A percentile compares a stretch with the other conserved stretches of the same genome.
phyloP scores from a whole-genome alignment of 2,797 vertebrate genomes.

The Coluber constrictor region DNA sequence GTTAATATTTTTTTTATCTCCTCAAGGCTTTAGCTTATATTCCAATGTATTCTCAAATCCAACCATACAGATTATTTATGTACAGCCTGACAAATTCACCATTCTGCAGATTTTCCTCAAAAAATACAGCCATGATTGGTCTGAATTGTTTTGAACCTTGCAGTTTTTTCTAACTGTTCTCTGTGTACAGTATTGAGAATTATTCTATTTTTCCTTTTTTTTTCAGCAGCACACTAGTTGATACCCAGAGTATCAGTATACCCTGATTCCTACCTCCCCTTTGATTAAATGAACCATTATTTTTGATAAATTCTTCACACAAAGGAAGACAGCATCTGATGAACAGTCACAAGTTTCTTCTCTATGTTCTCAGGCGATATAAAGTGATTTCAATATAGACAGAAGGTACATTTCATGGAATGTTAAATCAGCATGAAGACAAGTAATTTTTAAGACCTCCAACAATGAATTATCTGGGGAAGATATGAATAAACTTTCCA shows the following conservation, averaged over 20 bases:
- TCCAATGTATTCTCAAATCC: neutral
- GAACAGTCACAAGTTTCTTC: neutral
- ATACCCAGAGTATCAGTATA: neutral
- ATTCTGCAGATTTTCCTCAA: neutral
- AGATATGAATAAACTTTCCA: neutral
- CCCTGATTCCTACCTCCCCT: neutral
- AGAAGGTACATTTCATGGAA: neutral
- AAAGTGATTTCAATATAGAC: neutral
- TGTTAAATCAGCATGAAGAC: neutral
- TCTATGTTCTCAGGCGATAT: neutral
- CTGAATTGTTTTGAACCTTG: neutral
- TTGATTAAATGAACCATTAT: neutral
- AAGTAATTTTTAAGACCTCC: neutral
- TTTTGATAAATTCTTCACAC: neutral
- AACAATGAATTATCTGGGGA: neutral
- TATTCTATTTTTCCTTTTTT: neutral
- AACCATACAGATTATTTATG: neutral
- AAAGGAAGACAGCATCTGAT: neutral
- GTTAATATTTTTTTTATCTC: neutral
- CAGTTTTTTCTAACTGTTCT: neutral
- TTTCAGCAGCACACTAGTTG: neutral
- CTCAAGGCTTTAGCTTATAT: neutral
- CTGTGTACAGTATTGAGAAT: neutral
- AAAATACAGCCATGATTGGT: neutral
- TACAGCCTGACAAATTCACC: neutral